Base-by-base conservation (phyloP, 35 echinoderm and acorn worm species). In the Diadema setosum region DNA sequence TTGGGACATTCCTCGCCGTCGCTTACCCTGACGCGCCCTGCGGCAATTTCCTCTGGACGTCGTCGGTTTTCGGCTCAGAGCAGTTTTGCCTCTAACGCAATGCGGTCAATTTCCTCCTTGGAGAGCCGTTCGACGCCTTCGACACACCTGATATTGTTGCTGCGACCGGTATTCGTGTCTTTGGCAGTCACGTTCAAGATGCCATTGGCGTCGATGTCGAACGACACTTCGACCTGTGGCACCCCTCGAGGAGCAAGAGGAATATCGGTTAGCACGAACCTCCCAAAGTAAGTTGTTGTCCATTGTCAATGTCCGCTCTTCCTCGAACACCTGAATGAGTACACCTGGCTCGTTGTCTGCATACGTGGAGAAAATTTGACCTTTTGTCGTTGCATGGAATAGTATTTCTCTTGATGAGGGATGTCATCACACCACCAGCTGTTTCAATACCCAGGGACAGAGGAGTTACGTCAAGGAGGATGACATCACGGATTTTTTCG, bases 371-470 rank as follows among this genome's bases (percentile, higher is more conserved):
- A 92, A 92, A 17, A 39, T 81, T n/a, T n/a, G n/a, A 12, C 87
- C 80, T 18, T 46, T 39, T 1, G 55, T 35, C 63, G 81, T 92
- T 7, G 75, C 73, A 9, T 85, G 91, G 25, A 93, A 88, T 75
- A 44, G 87, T 85, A 73, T 94, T 97, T 20, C 95, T 50, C 23
- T 94, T 81, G 30, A 98, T 88, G 20, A 98, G 85, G 18, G 81
- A 91, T 12, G 91, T 91, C 95, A 97, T 97, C 5, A 93, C 90
- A 21, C 94, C 94, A 12, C 95, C 95, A 21, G 92, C 92, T 15
- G 94, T 95, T 45, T 95, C 89, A 18, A 90, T 94, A 1, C 92
- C 92, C 2, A 94, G 73, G 12, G 87, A 97, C 24, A 97, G 46
- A 36, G 94, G 95, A 4, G 95, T 88, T 26, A 97, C 95, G 45